phyloP scores from a whole-genome alignment of 2,888 invertebrate genomes.

The Strigamia maritima region DNA sequence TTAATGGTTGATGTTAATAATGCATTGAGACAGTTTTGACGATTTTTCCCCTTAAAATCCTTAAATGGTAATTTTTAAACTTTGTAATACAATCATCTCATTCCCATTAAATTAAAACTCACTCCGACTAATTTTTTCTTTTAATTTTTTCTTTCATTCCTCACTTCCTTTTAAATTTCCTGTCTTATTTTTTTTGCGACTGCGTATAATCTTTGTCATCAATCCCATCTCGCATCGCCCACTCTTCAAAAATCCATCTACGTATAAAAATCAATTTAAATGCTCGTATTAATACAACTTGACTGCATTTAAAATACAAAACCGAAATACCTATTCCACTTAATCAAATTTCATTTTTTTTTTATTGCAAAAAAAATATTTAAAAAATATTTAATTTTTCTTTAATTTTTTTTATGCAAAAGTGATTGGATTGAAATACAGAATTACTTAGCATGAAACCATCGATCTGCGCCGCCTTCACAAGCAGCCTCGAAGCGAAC shows the following conservation, averaged over 20 bases:
- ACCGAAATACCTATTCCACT: background rate
- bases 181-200: background rate
- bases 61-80: no score
- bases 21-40: background rate
- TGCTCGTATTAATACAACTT: background rate
- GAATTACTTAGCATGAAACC: conserved; percentile 9
- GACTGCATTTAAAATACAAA: conserved; percentile 4
- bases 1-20: background rate
- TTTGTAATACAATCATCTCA: no score
- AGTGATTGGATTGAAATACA: conserved; percentile 5
- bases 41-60: background rate
- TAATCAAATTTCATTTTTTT: background rate
- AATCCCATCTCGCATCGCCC: no score
- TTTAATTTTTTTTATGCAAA: no score
- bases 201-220: background rate
- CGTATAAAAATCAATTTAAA: no score
- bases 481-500: background rate
- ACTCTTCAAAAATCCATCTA: no score
- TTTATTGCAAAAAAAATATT: background rate
- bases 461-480: background rate
- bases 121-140: background rate
- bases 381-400: background rate
- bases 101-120: no score
- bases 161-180: background rate
- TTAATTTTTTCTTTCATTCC: background rate